phyloP scores from a whole-genome alignment of 2,113 vertebrate genomes.

The Scomber colias region DNA sequence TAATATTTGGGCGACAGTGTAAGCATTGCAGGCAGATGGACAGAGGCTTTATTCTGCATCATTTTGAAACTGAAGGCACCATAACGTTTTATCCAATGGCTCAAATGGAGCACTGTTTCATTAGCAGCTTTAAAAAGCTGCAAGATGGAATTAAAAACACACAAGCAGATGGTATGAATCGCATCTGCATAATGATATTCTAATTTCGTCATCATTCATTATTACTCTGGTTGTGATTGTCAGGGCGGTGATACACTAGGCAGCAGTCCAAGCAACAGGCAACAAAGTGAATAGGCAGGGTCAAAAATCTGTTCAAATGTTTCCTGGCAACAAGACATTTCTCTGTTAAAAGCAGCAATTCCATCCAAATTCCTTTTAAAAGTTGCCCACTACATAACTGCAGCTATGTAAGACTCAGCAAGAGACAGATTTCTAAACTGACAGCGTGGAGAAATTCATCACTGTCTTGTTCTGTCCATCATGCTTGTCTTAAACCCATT shows the following conservation, averaged over 20 bases:
- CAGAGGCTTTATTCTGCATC: constrained; percentile 10
- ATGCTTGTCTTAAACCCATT: constrained; percentile 39
- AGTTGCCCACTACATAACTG: constrained; percentile 69
- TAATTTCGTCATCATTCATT: constrained; percentile 74
- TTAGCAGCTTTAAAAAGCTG: constrained; percentile 37
- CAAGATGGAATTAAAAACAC: constrained; percentile 37
- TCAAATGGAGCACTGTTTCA: constrained; percentile 32
- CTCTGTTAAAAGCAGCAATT: constrained; percentile 70
- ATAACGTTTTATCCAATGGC: constrained; percentile 21
- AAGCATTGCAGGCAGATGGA: constrained; percentile 25
- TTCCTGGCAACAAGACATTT: constrained; percentile 80
- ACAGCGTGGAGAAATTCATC: constrained; percentile 29
- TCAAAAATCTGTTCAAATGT: constrained; percentile 81
- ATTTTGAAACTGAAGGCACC: constrained; percentile 17
- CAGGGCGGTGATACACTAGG: constrained; percentile 69
- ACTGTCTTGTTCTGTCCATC: constrained; percentile 23
- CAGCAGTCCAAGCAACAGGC: constrained; percentile 77
- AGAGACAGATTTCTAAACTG: constrained; percentile 26
- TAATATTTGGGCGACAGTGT: constrained; percentile 1
- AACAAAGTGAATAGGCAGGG: constrained; percentile 75
- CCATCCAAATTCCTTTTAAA: constrained; percentile 69
- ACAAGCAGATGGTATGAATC: constrained; percentile 75
- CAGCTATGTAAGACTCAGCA: constrained; percentile 50
- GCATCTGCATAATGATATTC: constrained; percentile 76
- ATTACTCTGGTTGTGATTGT: constrained; percentile 69